Base-by-base conservation (phyloP, 2,797 vertebrate genomes). In the Rachycentron canadum region DNA sequence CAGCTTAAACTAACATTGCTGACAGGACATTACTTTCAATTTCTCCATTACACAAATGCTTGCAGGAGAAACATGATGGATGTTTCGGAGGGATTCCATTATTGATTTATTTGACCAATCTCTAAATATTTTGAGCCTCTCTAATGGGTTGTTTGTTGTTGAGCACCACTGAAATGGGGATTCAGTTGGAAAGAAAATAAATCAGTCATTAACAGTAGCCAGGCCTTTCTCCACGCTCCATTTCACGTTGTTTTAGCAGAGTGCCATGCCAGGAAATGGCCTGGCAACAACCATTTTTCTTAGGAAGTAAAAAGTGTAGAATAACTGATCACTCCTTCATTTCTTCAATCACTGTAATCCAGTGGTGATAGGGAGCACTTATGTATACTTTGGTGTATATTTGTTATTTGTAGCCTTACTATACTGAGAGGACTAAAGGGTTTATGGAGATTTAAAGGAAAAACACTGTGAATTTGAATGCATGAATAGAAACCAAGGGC, bases 171-270 rank as follows among this genome's bases (percentile, higher is more conserved):
- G 76, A 86, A 91, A 89, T 79, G 81, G 69, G 83, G 79, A 87
- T 85, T 87, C 87, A 89, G 78, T 86, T 87, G 85, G 76, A 87
- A 82, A 76, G 70, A 84, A 91, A 86, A 81, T 84, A 78, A 91
- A 90, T 90, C 82, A 61, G 87, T 88, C 84, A 87, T 89, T 89
- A 88, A 86, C 86, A 55, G 73, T 41, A 75, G 85, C 83, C 79
- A 77, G 84, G 83, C 86, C 83, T 82, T 80, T 85, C 83, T 85
- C 65, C 82, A 90, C 43, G 78, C 89, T 88, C 82, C 89, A 90
- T 92, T 92, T 90, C 84, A 77, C 63, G 50, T 80, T 79, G 73
- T 83, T 90, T 91, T 64, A 86, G 87, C 76, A 32, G 57, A 41
- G 70, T 45, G 69, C 73, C 76, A 36, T 12, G 41, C 83, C 77